phyloP scores from a whole-genome alignment of 2,113 vertebrate species.

The Otis tarda region DNA sequence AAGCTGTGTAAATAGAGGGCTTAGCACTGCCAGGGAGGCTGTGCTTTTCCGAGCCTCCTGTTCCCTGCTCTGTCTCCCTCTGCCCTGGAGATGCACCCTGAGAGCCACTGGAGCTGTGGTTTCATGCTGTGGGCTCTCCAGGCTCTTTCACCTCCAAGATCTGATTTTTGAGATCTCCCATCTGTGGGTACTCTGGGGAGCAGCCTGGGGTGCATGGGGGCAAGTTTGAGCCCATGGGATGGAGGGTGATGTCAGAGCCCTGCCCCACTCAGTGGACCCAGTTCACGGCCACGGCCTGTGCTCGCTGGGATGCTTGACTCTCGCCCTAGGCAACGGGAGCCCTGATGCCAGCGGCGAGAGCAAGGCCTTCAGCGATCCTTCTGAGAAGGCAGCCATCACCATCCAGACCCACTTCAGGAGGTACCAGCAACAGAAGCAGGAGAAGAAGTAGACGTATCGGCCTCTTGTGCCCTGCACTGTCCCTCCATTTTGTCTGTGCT shows the following conservation, averaged over 20 bases:
- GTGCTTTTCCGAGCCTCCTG: not conserved
- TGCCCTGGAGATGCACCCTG: too few species aligned
- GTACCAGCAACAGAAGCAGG: conserved; percentile 85
- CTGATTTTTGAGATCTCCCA: not conserved
- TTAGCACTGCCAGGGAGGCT: not conserved
- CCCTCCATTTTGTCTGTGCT: not conserved
- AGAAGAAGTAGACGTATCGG: conserved; percentile 56
- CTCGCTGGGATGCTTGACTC: not conserved
- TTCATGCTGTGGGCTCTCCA: fast-evolving
- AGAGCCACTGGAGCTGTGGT: too few species aligned
- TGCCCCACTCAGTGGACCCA: too few species aligned
- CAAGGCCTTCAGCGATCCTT: not conserved
- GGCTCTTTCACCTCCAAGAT: fast-evolving
- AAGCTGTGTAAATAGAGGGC: conserved; percentile 35
- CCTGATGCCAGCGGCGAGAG: not conserved
- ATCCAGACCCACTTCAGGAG: conserved; percentile 85
- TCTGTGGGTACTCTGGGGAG: too few species aligned
- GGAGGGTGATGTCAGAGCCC: too few species aligned
- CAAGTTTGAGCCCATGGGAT: too few species aligned
- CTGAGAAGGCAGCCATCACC: conserved; percentile 78
- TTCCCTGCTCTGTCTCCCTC: not conserved
- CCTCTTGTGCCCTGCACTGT: fast-evolving
- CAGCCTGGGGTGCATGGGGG: too few species aligned
- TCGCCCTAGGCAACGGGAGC: not conserved
- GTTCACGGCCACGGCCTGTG: not conserved